Conservation (phyloP, 2,888 invertebrate genomes). For the Flabesymbios commensalis region DNA sequence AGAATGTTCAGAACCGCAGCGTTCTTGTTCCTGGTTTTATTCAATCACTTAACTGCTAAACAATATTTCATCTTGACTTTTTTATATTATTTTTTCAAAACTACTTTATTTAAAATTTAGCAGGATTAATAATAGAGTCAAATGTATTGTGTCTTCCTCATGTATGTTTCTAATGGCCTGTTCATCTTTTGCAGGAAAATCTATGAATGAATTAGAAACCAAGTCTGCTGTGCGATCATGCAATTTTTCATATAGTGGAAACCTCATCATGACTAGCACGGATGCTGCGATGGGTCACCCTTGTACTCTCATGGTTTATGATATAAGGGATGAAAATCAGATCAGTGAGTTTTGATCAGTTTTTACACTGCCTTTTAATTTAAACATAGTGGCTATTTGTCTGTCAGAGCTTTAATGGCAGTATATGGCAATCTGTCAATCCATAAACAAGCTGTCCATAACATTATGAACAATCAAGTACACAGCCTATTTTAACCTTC, state of each 20-base stretch:
- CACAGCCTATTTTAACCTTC: too few species aligned
- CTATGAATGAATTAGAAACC: constrained; percentile 40
- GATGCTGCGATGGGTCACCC: constrained; percentile 89
- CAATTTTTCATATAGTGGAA: constrained; percentile 89
- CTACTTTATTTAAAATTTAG: too few species aligned
- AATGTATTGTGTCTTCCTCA: background rate
- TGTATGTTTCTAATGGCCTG: background rate
- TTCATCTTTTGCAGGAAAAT: background rate
- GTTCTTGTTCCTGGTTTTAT: too few species aligned
- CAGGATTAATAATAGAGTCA: too few species aligned
- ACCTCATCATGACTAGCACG: constrained; percentile 89
- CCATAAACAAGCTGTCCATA: too few species aligned
- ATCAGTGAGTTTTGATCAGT: constrained; percentile 56
- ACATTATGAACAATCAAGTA: too few species aligned
- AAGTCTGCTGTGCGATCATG: constrained; percentile 87
- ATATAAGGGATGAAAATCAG: constrained; percentile 62
- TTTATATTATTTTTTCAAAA: too few species aligned
- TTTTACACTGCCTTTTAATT: background rate
- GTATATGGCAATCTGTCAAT: too few species aligned
- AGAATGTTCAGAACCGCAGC: too few species aligned
- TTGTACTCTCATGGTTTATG: constrained; percentile 82
- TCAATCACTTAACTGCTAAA: too few species aligned
- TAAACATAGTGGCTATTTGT: background rate
- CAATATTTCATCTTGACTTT: too few species aligned
- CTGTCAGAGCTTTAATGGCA: too few species aligned